Evolutionary conservation across 2,113 vertebrate species (phyloP), one percentile per base, ranked within the genome.

Genomic region (Pseudorectes ferrugineus): DNA sequence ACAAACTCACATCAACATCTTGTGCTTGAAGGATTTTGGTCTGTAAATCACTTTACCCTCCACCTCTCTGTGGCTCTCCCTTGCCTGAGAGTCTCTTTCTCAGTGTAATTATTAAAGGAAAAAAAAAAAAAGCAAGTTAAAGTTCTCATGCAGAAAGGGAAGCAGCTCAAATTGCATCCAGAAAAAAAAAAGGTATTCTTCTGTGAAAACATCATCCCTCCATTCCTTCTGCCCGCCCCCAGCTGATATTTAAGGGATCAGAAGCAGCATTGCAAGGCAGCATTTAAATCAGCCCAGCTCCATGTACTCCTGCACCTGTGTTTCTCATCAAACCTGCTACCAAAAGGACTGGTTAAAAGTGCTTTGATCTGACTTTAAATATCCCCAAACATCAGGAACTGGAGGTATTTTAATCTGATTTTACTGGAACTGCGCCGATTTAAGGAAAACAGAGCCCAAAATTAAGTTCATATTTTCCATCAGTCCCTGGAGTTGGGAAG

Each of bases 311-410:
- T 95, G 94, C 97, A 97, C 96, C 97, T 97, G 97, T 97, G 96
- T 97, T 97, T 97, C 95, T 97, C 96, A 97, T 97, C 96, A 97
- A 95, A 97, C 1, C 58, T 94, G 96, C 96, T 97, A 96, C 97
- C 96, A 96, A 96, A 96, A 97, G 90, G 73, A 45, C 88, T 91
- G 95, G 94, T 93, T 97, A 93, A 54, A 84, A 91, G 84, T 11
- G 75, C 97, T 97, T 97, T 97, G 97, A 97, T 97, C 96, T 97
- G 90, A 86, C 90, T 97, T 97, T 97, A 97, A 97, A 97, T 97
- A 97, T 95, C 92, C 83, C 96, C 90, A 89, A 96, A 95, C 96
- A 95, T 95, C 92, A 95, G 95, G 96, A 92, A 96, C 96, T 97
- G 90, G 86, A 96, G 97, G 96, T 79, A 96, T 96, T 97, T 97